These are phyloP conservation scores for Ochropleura plecta DNA, from an alignment of 2,888 invertebrate genomes.

Conservation along the genomic window DNA sequence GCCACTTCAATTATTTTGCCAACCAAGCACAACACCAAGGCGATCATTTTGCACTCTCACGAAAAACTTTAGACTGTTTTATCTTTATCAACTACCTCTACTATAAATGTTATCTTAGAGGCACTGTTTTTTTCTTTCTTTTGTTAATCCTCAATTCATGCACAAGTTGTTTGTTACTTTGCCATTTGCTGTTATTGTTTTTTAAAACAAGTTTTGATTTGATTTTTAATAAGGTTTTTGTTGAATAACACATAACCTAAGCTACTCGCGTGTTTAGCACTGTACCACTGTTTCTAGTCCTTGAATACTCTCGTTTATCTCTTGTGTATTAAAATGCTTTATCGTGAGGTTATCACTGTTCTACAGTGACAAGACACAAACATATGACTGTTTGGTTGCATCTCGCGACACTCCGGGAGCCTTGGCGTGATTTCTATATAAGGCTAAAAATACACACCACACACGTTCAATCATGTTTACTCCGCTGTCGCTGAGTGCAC, in stretches of 20 bases:
- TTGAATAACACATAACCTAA: slow-evolving; percentile 74
- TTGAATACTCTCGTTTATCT: slow-evolving; percentile 63
- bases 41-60: slow-evolving; percentile 79
- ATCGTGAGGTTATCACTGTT: slow-evolving; percentile 82
- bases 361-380: slow-evolving; percentile 68
- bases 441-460: slow-evolving; percentile 73
- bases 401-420: slow-evolving; percentile 72
- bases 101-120: slow-evolving; percentile 60
- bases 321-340: slow-evolving; percentile 65
- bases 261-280: slow-evolving; percentile 62
- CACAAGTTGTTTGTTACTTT: slow-evolving; percentile 66
- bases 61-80: slow-evolving; percentile 56
- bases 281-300: slow-evolving; percentile 67
- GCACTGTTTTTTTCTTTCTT: slow-evolving; percentile 75
- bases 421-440: slow-evolving; percentile 80
- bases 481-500: slow-evolving; percentile 57
- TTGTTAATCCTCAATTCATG: slow-evolving; percentile 73
- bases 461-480: slow-evolving; percentile 72
- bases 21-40: slow-evolving; percentile 80
- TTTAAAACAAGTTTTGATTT: slow-evolving; percentile 60
- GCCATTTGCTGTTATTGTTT: slow-evolving; percentile 52
- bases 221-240: slow-evolving; percentile 57
- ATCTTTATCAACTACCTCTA: slow-evolving; percentile 59
- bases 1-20: slow-evolving; percentile 79
- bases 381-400: slow-evolving; percentile 71